These are phyloP conservation scores for western clawed frog (Xenopus tropicalis) DNA, from an alignment of 2,113 vertebrate genomes.

Conservation along the genomic window DNA sequence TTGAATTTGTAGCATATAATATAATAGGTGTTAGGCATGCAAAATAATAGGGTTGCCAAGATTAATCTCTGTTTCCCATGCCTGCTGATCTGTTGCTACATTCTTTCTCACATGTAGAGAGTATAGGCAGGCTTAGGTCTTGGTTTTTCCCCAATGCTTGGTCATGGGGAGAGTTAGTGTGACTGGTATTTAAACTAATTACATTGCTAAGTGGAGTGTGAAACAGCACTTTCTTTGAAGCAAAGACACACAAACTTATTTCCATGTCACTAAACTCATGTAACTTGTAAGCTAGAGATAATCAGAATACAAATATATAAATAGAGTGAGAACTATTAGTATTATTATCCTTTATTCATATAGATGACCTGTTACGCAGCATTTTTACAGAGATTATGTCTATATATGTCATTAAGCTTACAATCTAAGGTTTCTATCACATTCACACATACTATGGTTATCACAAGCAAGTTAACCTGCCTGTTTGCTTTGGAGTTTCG, in stretches of 20 bases:
- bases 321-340: neutral
- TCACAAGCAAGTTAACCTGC: too few relatives aligned
- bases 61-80: neutral
- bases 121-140: neutral
- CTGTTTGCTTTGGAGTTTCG: too few relatives aligned
- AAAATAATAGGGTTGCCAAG: neutral
- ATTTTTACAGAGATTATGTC: too few relatives aligned
- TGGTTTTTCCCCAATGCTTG: neutral
- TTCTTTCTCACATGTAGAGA: conserved; percentile 8
- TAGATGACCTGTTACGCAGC: too few relatives aligned
- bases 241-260: conserved; percentile 24
- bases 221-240: conserved; percentile 33
- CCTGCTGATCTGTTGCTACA: neutral
- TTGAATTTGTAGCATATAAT: neutral
- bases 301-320: conserved; percentile 20
- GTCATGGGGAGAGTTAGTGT: conserved; percentile 27
- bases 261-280: conserved; percentile 22
- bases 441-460: too few relatives aligned
- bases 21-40: neutral
- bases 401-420: too few relatives aligned
- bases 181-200: conserved; percentile 29
- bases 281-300: neutral
- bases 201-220: conserved; percentile 14
- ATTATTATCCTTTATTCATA: too few relatives aligned
- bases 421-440: too few relatives aligned